Evolutionary conservation across 64 coral and sea anemone species (phyloP), one percentile per base, ranked within the genome.

Genomic region (Actinia equina): DNA sequence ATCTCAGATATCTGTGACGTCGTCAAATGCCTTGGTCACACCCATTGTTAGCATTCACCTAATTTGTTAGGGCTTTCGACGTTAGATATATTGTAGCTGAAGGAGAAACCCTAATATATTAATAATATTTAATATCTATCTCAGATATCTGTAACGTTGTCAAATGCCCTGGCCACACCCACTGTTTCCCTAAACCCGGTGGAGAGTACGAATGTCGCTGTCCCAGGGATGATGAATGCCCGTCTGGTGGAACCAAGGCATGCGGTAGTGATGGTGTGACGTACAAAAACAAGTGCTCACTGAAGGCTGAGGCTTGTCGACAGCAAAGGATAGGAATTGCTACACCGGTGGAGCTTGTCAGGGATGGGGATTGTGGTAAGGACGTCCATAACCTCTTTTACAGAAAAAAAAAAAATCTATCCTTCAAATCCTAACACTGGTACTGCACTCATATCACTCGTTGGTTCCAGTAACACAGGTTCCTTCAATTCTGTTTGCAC

Each of bases 301-400:
- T 94, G 49, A 91, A 87, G 45, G 79, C 81, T 60, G 70, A 90
- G 80, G 84, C 93, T 17, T 94, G 93, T 44, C 57, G 71, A 67
- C 80, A 89, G 58, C 61, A 83, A 15, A 64, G 27, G n/a, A 83
- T 83, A 18, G 81, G 55, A 11, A n/a, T n/a, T 1, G 2, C 17
- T 7, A 19, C 43, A 9, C 55, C 60, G 26, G 44, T 94, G 37
- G 51, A 42, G 37, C 49, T 83, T 13, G 45, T 23, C 20, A 90
- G 89, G 69, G 81, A 94, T 58, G 93, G 89, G 52, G 77, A 86
- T 20, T 94, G 93, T 79, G 93, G 93, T 94, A 94, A 88, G 85
- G 12, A 79, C 43, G 44, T 43, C 77, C 44, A 7, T n/a, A 41
- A 23, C 46, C 7, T 8, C 3, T 49, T 49, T 49, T 49, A 49